A percentile compares a stretch with the other conserved stretches of the same genome.
phyloP scores from a whole-genome alignment of 2,888 invertebrate genomes.

The Microdon myrmicae region DNA sequence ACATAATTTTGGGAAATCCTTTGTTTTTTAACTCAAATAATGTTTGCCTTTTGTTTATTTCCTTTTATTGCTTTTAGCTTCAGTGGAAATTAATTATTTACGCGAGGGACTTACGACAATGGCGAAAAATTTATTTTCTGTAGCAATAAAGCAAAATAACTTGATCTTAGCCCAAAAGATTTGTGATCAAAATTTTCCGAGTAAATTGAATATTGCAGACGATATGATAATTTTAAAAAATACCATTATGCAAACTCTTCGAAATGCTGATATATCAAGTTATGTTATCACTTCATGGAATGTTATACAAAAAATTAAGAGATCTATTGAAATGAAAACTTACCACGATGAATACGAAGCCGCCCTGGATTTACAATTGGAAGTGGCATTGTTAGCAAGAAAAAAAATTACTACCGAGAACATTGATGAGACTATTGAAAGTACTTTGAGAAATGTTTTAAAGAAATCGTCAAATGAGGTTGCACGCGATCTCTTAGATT shows the following conservation, averaged over 20 bases:
- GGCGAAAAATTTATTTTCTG: constrained; percentile 57
- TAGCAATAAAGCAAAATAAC: constrained; percentile 68
- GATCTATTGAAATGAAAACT: constrained; percentile 9
- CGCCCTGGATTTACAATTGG: constrained; percentile 29
- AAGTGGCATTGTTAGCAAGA: constrained; percentile 33
- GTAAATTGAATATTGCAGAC: constrained; percentile 1
- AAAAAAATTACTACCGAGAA: constrained; percentile 10
- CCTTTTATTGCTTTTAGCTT: too few species aligned
- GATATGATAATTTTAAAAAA: constrained; percentile 25
- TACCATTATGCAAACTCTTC: constrained; percentile 21
- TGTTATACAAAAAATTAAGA: too few species aligned
- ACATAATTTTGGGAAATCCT: too few species aligned
- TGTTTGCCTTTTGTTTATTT: too few species aligned
- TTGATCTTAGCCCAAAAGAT: constrained; percentile 63
- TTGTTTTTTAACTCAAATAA: too few species aligned
- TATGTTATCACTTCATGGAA: constrained; percentile 50
- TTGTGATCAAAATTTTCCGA: constrained; percentile 46
- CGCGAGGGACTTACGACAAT: constrained; percentile 45
- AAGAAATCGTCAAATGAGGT: constrained; percentile 11
- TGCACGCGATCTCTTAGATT: constrained; percentile 12
- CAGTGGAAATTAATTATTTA: constrained; percentile 35
- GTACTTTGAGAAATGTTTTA: neutral
- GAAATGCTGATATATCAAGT: neutral
- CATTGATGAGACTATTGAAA: constrained; percentile 8
- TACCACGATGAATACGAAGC: constrained; percentile 30